A percentile compares a stretch with the other conserved stretches of the same genome.
Evolutionary conservation across 2,113 vertebrate species (phyloP).

Genomic region (Bubo scandiacus): DNA sequence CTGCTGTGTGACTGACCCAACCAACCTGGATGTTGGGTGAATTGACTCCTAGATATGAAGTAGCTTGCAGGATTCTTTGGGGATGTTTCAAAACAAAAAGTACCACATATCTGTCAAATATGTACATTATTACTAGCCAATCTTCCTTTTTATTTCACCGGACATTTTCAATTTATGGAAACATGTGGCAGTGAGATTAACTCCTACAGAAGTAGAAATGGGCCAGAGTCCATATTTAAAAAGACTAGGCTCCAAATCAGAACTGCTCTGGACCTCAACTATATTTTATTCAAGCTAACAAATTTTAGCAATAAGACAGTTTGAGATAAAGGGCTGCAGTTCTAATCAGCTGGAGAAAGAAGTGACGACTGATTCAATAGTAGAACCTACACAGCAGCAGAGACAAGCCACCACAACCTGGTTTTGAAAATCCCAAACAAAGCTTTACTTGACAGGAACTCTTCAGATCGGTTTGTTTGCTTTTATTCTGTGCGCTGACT

Average conservation of each 20-base stretch:
- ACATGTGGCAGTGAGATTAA: not conserved
- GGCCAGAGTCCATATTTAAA: not conserved
- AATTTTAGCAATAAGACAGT: not conserved
- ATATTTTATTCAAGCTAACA: not conserved
- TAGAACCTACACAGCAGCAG: not conserved
- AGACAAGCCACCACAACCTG: not conserved
- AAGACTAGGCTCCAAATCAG: not conserved
- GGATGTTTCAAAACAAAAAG: not conserved
- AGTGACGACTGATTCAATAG: not conserved
- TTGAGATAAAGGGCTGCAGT: not conserved
- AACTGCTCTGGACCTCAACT: not conserved
- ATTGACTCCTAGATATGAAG: not conserved
- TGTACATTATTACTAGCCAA: not conserved
- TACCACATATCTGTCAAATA: not conserved
- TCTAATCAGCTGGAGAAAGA: not conserved
- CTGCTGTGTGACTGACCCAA: not conserved
- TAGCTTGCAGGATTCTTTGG: not conserved
- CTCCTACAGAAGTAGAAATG: not conserved
- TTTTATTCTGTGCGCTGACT: not conserved
- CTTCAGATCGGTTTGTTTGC: not conserved
- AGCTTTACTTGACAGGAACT: not conserved
- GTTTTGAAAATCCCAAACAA: not conserved
- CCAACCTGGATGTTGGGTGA: not conserved
- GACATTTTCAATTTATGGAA: not conserved
- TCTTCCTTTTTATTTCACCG: not conserved